Conservation (phyloP, 2,113 vertebrate species). For the Alosa alosa region DNA sequence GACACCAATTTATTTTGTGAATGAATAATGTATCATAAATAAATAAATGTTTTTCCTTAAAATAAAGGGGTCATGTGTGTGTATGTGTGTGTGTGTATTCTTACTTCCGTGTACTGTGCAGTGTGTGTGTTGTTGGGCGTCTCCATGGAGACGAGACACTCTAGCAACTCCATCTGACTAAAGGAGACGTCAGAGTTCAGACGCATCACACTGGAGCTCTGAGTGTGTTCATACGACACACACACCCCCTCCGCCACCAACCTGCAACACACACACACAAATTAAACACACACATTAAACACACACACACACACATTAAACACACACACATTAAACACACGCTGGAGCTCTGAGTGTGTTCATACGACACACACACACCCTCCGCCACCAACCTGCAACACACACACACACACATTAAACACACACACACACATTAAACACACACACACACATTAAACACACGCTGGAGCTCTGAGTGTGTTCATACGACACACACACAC, state of each 20-base stretch:
- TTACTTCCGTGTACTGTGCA: constrained; percentile 30
- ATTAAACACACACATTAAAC: background rate
- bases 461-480: no score
- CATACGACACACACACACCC: no score
- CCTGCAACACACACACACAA: constrained; percentile 63
- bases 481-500: no score
- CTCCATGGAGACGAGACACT: constrained; percentile 91
- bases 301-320: background rate
- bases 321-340: no score
- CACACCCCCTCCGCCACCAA: constrained; percentile 86
- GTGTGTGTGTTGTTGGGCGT: constrained; percentile 47
- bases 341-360: no score
- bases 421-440: no score
- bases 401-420: no score
- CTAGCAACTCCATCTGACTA: constrained; percentile 83
- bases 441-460: no score
- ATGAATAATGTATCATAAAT: no score
- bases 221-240: constrained; percentile 88
- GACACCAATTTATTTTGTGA: no score
- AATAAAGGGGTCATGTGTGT: background rate
- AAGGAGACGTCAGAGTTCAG: constrained; percentile 87
- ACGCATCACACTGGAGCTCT: constrained; percentile 77
- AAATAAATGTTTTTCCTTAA: no score
- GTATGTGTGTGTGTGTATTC: constrained; percentile 23
- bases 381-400: no score